Evolutionary conservation across 2,888 invertebrate genomes (phyloP).

Genomic region (Cordylochernes scorpioides): DNA sequence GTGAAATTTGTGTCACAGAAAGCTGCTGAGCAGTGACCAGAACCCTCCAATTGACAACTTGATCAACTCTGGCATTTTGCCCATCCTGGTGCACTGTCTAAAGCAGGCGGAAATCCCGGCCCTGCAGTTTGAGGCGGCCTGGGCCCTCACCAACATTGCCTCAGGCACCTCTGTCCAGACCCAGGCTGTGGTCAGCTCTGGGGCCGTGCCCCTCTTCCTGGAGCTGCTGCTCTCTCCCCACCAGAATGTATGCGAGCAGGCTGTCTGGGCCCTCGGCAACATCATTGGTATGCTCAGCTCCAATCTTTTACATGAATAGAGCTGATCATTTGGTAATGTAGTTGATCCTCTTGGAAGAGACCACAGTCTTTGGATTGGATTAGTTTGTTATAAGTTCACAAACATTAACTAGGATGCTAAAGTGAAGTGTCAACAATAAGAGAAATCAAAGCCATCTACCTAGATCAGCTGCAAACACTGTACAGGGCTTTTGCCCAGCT

Average conservation of each 20-base stretch:
- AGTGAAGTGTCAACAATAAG: too few species aligned
- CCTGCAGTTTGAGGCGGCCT: conserved; percentile 86
- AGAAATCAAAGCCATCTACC: too few species aligned
- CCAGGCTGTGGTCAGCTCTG: conserved; percentile 55
- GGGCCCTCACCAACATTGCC: conserved; percentile 90
- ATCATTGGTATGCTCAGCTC: conserved; percentile 14
- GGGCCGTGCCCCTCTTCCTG: conserved; percentile 75
- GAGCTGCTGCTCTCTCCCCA: conserved; percentile 69
- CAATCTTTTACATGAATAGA: too few species aligned
- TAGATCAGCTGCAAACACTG: too few species aligned
- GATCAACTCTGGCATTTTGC: conserved; percentile 75
- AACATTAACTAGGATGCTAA: too few species aligned
- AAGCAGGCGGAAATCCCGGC: conserved; percentile 49
- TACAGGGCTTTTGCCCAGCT: too few species aligned
- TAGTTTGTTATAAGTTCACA: too few species aligned
- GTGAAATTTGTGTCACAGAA: conserved; percentile 35
- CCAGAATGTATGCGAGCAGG: conserved; percentile 94
- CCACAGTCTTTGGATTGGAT: too few species aligned
- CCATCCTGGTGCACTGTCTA: conserved; percentile 70
- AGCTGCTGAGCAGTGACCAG: conserved; percentile 79
- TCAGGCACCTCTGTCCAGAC: conserved; percentile 81
- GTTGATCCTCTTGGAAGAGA: too few species aligned
- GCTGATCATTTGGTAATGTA: too few species aligned
- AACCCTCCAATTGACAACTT: conserved; percentile 95
- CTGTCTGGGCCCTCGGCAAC: conserved; percentile 68